A percentile compares a stretch with the other conserved stretches of the same genome.
Evolutionary conservation across 2,797 vertebrate species (phyloP).

Genomic region (Tapirus indicus): DNA sequence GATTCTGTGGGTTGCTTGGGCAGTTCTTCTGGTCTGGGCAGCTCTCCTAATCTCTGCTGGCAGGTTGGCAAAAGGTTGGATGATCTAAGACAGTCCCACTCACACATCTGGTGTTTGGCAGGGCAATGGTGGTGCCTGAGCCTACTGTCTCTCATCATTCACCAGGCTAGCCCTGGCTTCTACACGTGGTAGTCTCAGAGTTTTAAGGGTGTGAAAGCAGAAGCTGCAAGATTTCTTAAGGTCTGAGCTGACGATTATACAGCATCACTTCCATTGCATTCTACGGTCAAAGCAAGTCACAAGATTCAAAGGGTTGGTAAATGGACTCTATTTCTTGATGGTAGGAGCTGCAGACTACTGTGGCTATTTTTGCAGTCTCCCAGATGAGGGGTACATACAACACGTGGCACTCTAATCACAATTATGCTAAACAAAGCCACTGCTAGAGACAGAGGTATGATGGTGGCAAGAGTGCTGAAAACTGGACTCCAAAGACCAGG

Average conservation of each 20-base stretch:
- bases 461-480: not conserved
- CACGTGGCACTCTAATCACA: not conserved
- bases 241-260: not conserved
- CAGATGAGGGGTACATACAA: not conserved
- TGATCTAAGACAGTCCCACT: conserved; percentile 3
- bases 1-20: not conserved
- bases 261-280: not conserved
- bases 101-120: not conserved
- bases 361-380: not conserved
- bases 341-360: not conserved
- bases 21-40: not conserved
- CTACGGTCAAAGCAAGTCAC: not conserved
- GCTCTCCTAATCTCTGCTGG: not conserved
- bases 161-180: not conserved
- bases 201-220: not conserved
- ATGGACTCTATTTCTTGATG: not conserved
- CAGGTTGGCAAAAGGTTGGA: not conserved
- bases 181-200: not conserved
- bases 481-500: not conserved
- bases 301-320: not conserved
- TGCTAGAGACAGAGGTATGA: not conserved
- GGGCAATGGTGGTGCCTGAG: not conserved
- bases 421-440: not conserved
- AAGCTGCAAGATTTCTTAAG: conserved; percentile 33
- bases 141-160: not conserved